Base-by-base conservation (phyloP, 2,888 invertebrate genomes). In the Cryptophagus acutangulus region DNA sequence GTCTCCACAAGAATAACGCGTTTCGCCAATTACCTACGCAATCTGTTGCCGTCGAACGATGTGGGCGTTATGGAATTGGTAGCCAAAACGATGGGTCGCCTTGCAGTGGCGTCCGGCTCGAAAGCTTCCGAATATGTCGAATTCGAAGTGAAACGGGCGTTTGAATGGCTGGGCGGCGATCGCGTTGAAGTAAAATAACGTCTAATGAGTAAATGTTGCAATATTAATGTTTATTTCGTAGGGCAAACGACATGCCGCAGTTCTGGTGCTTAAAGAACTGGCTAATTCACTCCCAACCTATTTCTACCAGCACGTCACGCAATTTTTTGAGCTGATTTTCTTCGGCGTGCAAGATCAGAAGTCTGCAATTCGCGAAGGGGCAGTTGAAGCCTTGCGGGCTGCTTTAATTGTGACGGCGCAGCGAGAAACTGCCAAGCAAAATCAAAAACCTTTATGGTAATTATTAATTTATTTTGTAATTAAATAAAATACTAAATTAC, bases 41-140 rank as follows among this genome's bases (percentile, higher is more conserved):
- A 91, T 67, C 71, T 94, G 28, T 72, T 95, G 40, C 92, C 94
- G 1, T 91, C 91, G 1, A 87, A 82, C 52, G 95, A 96, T 74
- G 85, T 87, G 0, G 84, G 85, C 10, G 91, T 96, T 0, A 94
- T 96, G 89, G 94, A 96, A 72, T 75, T 96, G 53, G 92, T 95
- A 2, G 94, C 96, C 1, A 89, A 91, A 64, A 95, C 96, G 2
- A 84, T 97, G 51, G 96, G 95, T 0, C 87, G 89, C 52, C 72
- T 99, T 38, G 95, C 95, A 1, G 77, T 92, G 14, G 84, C 87
- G 12, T 90, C 89, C 1, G 95, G 95, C 9, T 91, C 93, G 0
- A 92, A 91, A 66, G 87, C 95, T 17, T 90, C 93, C 0, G 94
- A 95, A 63, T 94, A 95, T 65, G 94, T 97, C n/a, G 95, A 96